Evolutionary conservation across 2,888 invertebrate genomes (phyloP).

Genomic region (Miltochrista miniata): DNA sequence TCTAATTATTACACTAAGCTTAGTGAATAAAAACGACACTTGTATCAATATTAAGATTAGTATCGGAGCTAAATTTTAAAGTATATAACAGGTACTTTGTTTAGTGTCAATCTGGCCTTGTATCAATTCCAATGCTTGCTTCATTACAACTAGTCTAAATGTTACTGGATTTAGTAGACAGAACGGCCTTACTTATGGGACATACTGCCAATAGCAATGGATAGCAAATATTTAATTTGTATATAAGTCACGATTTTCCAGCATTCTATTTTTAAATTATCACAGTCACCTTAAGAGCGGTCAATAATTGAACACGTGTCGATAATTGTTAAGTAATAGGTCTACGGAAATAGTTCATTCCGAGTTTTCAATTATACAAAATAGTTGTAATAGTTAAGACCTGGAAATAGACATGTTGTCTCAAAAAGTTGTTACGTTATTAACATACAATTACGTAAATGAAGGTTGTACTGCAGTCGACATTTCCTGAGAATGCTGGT

Average conservation of each 20-base stretch:
- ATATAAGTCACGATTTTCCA: conserved; percentile 12
- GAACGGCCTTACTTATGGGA: conserved; percentile 34
- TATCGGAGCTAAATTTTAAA: conserved; percentile 11
- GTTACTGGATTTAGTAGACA: conserved; percentile 48
- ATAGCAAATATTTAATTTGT: conserved; percentile 9
- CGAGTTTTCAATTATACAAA: conserved; percentile 1
- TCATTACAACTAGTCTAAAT: conserved; percentile 49
- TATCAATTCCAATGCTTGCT: conserved; percentile 44
- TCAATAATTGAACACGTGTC: not conserved
- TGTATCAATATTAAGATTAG: conserved; percentile 5
- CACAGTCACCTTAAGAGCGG: conserved; percentile 7
- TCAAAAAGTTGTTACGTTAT: conserved; percentile 14
- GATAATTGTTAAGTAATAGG: not conserved
- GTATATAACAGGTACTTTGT: conserved; percentile 25
- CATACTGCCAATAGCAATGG: conserved; percentile 25
- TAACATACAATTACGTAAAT: conserved; percentile 29
- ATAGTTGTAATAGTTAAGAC: conserved; percentile 8
- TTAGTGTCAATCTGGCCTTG: conserved; percentile 48
- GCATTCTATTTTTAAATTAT: conserved; percentile 8
- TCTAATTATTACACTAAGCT: not conserved
- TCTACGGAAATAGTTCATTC: conserved; percentile 3
- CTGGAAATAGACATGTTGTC: conserved; percentile 14
- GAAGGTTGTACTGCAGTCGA: conserved; percentile 20
- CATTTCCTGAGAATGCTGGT: conserved; percentile 23
- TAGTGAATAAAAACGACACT: conserved; percentile 5